A percentile compares a stretch with the other conserved stretches of the same genome.
These are phyloP conservation scores for Scylla paramamosain DNA, from an alignment of 1,140 invertebrate genomes.

Conservation along the genomic window DNA sequence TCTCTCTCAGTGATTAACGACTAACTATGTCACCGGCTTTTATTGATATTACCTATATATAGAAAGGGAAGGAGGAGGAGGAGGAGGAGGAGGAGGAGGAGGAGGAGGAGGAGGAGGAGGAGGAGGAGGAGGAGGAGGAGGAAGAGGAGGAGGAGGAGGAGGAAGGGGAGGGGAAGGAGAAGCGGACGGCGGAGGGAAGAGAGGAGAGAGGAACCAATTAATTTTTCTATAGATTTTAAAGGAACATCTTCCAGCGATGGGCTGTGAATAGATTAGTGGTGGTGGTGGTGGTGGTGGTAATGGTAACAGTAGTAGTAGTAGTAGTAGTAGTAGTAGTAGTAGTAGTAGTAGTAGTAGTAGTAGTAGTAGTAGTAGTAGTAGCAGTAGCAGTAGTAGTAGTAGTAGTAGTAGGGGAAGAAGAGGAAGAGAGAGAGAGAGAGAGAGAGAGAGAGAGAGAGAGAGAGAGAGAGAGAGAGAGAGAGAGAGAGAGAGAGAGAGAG, in stretches of 20 bases:
- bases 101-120: not conserved
- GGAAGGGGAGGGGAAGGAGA: too few relatives aligned
- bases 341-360: not conserved
- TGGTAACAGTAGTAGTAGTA: slow-evolving; percentile 14
- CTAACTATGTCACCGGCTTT: too few relatives aligned
- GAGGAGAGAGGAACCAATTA: not conserved
- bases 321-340: slow-evolving; percentile 18
- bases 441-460: slow-evolving; percentile 31
- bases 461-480: slow-evolving; percentile 28
- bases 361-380: not conserved
- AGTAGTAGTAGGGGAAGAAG: not conserved
- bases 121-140: not conserved
- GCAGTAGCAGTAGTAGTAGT: not conserved
- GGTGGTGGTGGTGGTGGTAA: not conserved
- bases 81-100: too few relatives aligned
- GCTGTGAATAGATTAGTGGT: not conserved
- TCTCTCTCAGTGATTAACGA: too few relatives aligned
- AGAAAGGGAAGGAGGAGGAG: not conserved
- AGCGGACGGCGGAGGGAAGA: not conserved
- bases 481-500: slow-evolving; percentile 27
- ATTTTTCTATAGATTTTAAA: not conserved
- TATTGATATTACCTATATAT: too few relatives aligned
- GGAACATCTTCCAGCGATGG: not conserved
- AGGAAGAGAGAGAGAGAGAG: slow-evolving; percentile 9
- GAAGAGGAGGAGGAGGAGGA: too few relatives aligned